These are phyloP conservation scores for Lordiphosa stackelbergi DNA, from an alignment of 1,140 invertebrate genomes.

Conservation along the genomic window DNA sequence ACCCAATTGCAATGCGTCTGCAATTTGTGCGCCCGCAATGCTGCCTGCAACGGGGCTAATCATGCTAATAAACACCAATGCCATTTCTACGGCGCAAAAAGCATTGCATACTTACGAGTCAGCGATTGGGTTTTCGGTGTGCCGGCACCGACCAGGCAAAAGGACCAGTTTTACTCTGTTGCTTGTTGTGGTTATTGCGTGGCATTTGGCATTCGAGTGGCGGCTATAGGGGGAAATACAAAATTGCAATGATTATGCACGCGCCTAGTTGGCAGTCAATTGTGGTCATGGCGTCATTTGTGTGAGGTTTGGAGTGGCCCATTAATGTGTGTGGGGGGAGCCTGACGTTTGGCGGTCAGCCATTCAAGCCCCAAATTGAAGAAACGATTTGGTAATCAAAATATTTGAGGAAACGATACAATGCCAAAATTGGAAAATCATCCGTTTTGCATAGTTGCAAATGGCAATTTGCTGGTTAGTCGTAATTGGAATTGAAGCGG, in stretches of 20 bases:
- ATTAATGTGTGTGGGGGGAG: slow-evolving; percentile 34
- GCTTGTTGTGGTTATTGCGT: slow-evolving; percentile 35
- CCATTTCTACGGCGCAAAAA: slow-evolving; percentile 37
- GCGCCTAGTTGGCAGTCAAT: slow-evolving; percentile 66
- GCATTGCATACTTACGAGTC: slow-evolving; percentile 50
- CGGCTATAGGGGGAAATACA: slow-evolving; percentile 30
- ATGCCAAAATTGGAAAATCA: background rate
- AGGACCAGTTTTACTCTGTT: slow-evolving; percentile 22
- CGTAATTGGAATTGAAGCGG: too few species aligned
- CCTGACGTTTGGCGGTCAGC: too few species aligned
- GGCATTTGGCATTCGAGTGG: slow-evolving; percentile 45
- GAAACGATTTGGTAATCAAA: slow-evolving; percentile 7
- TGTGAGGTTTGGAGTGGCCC: slow-evolving; percentile 23
- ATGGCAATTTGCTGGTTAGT: too few species aligned
- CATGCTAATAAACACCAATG: slow-evolving; percentile 69
- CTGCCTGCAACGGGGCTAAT: slow-evolving; percentile 52
- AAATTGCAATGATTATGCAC: slow-evolving; percentile 71
- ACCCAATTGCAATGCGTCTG: slow-evolving; percentile 49
- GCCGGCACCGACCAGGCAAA: slow-evolving; percentile 3
- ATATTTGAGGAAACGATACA: background rate
- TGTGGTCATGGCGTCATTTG: slow-evolving; percentile 50
- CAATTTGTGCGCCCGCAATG: too few species aligned
- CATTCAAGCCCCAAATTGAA: too few species aligned
- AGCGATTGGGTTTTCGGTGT: slow-evolving; percentile 18
- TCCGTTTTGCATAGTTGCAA: too few species aligned